Evolutionary conservation across 1,140 invertebrate genomes (phyloP), one percentile per base, ranked within the genome.

Genomic region (Penaeus indicus): DNA sequence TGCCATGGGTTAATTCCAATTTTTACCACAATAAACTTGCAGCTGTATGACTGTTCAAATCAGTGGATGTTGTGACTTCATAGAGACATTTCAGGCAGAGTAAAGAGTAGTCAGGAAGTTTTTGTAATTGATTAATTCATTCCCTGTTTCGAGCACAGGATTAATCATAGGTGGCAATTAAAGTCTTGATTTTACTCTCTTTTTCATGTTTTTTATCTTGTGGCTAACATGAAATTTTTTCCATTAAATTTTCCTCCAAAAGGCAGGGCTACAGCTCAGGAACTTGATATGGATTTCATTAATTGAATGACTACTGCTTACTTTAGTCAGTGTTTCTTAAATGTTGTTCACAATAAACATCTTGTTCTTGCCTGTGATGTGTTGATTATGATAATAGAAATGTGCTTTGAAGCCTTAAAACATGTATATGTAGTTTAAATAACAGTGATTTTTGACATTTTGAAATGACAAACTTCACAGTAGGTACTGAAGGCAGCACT

Each of bases 351-450:
- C 47, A 64, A n/a, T 19, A 27, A 85, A 61, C 72, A 85, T 78
- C 60, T 79, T 79, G 62, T 78, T 63, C 75, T 79, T 64, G 85
- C 77, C 75, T 86, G 85, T 86, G 85, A 86, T 79, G 85, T 64
- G 25, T 78, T 86, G 67, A 86, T 63, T 62, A 85, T 85, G 84
- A 67, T 86, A 79, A 32, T 79, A 19, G 61, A 86, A 84, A 85
- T 62, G 60, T 63, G 72, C 60, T 67, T 79, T 63, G 25, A 79
- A 64, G 75, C 77, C 77, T 86, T 64, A 64, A 32, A 78, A 22
- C 42, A n/a, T 86, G 60, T 86, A 32, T n/a, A 54, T 78, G 77
- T 63, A 78, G 62, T 38, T 32, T 79, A 79, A 85, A 21, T 61
- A 54, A 54, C 54, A 62, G 61, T 85, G 77, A 86, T 62, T 67